Conservation (phyloP, 53 echinoderm and acorn worm species). For the Crossaster papposus region DNA sequence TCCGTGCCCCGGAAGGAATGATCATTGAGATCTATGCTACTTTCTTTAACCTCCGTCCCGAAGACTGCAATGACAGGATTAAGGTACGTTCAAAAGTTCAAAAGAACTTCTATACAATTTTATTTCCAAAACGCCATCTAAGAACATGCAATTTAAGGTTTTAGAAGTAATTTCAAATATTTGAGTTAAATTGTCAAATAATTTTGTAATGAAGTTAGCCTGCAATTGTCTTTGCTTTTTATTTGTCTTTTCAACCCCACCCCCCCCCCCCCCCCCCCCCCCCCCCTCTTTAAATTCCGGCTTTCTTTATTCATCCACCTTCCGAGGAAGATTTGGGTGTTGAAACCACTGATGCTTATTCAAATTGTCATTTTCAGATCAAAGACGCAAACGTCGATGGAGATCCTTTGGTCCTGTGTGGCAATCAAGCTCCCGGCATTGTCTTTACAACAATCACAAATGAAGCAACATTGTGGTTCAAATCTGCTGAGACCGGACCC, state of each 20-base stretch:
- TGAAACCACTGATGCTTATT: too few species aligned
- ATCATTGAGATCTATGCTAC: slow-evolving; percentile 43
- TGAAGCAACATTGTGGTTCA: slow-evolving; percentile 48
- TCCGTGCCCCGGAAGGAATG: slow-evolving; percentile 71
- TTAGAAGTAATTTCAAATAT: too few species aligned
- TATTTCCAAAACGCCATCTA: too few species aligned
- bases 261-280: too few species aligned
- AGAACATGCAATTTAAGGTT: too few species aligned
- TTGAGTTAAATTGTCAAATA: too few species aligned
- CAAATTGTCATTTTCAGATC: slow-evolving; percentile 2
- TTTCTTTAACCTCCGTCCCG: slow-evolving; percentile 48
- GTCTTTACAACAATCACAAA: slow-evolving; percentile 74
- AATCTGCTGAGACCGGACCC: neutral
- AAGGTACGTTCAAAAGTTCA: neutral
- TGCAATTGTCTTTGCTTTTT: too few species aligned
- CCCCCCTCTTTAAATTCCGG: too few species aligned
- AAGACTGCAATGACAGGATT: slow-evolving; percentile 18
- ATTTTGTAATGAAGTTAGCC: too few species aligned
- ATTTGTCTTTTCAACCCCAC: too few species aligned
- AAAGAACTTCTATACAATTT: neutral
- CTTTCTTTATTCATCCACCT: too few species aligned
- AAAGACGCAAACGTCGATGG: slow-evolving; percentile 25
- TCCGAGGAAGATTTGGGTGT: too few species aligned
- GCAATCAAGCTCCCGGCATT: neutral
- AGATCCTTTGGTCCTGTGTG: slow-evolving; percentile 33